Conservation (phyloP, 2,888 invertebrate genomes). For the Empis livida region DNA sequence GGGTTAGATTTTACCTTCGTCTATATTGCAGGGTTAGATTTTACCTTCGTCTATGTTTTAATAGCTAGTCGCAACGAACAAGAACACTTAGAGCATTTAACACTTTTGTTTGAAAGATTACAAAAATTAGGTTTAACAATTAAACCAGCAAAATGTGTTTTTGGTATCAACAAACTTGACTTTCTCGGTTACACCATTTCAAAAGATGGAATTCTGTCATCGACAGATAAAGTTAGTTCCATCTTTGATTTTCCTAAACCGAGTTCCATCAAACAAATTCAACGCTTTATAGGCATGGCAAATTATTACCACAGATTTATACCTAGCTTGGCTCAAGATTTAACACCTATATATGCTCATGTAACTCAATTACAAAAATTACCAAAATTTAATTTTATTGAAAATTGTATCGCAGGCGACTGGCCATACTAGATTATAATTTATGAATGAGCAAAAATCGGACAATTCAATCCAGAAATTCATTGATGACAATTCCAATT, state of each 20-base stretch:
- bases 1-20: constrained; percentile 17
- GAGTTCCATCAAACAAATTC: not conserved
- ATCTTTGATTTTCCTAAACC: not conserved
- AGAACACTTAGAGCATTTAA: constrained; percentile 14
- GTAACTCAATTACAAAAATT: not conserved
- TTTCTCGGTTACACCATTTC: not conserved
- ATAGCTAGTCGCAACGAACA: constrained; percentile 14
- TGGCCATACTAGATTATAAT: not conserved
- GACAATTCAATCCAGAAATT: not conserved
- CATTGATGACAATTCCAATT: not conserved
- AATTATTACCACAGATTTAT: constrained; percentile 5
- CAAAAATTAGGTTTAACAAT: constrained; percentile 14
- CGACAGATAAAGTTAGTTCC: not conserved
- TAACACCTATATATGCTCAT: constrained; percentile 3
- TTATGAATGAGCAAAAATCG: not conserved
- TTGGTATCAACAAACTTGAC: not conserved
- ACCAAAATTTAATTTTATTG: not conserved
- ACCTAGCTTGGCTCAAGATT: constrained; percentile 1
- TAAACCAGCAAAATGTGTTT: constrained; percentile 10
- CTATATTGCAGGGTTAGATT: no score
- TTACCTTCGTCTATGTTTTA: no score
- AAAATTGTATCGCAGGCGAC: not conserved
- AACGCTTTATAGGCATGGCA: constrained; percentile 1
- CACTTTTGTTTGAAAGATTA: constrained; percentile 13
- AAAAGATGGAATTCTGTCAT: not conserved